Base-by-base conservation (phyloP, 2,113 vertebrate species). In the Anolis sagrei region DNA sequence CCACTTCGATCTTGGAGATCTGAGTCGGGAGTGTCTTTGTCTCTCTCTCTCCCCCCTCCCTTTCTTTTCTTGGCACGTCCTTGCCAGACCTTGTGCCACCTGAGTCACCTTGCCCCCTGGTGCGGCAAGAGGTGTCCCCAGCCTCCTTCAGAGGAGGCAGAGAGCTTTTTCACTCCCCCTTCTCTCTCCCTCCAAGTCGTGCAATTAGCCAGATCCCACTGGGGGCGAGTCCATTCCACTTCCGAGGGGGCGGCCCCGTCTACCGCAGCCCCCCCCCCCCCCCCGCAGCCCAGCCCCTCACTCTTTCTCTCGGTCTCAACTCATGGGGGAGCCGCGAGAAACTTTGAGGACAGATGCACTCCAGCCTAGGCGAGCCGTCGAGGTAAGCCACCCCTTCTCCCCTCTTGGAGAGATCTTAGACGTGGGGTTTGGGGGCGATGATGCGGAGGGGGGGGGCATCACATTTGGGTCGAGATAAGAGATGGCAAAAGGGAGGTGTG, bases 301-400 rank as follows among this genome's bases (percentile, higher is more conserved):
- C 74, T 25, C 44, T 48, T 23, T 66, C 39, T 48, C 39, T 76
- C 74, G 49, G 25, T 76, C 80, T 70, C 23, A 51, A 27, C 76
- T 83, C 68, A 7, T 80, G 76, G 84, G 54, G 87, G 81, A 75
- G 88, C 89, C 73, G 76, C 48, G 75, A 87, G 66, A 93, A 95
- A 96, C 91, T 96, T 96, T 95, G 78, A 32, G 19, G 9, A 86
- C 94, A 68, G 86, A 61, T 0, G 2, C 85, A 49, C 48, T 77
- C 66, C 76, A 2, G 54, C 44, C 5, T 44, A 48, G 79, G 54
- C 44, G 10, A 18, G 51, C 68, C 76, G 34, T 3, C 19, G 75
- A 39, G 92, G 93, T 93, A 89, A 94, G 89, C 77, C 4, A 78
- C 5, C n/a, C 85, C 79, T 16, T 0, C 19, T 0, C 78, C 19